These are phyloP conservation scores for Isotomurus palustris DNA, from an alignment of 2,888 invertebrate genomes.

Conservation along the genomic window DNA sequence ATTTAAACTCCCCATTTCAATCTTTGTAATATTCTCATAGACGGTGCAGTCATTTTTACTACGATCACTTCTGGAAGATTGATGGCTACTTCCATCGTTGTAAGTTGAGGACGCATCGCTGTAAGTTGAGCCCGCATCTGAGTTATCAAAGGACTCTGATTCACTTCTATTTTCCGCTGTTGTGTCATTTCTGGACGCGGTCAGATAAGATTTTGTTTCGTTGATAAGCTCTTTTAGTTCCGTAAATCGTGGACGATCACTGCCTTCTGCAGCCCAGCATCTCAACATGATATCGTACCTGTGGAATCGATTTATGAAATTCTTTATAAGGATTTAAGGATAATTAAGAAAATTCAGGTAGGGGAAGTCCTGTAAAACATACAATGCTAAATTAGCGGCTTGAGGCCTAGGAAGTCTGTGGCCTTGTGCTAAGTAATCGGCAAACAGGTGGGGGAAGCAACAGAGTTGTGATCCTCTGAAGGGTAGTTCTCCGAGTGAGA, in stretches of 20 bases:
- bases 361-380: background rate
- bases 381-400: conserved; percentile 14
- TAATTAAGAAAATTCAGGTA: too few species aligned
- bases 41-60: too few species aligned
- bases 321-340: background rate
- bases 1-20: too few species aligned
- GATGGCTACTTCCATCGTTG: too few species aligned
- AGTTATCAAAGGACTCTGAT: too few species aligned
- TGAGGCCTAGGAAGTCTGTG: conserved; percentile 7
- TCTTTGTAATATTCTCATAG: too few species aligned
- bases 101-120: too few species aligned
- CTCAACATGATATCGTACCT: conserved; percentile 19
- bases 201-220: conserved; percentile 5
- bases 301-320: background rate
- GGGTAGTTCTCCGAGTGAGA: conserved; percentile 20
- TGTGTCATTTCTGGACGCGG: too few species aligned
- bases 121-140: too few species aligned
- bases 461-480: background rate
- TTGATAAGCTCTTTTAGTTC: conserved; percentile 5
- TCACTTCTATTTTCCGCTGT: too few species aligned
- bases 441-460: background rate
- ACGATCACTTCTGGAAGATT: too few species aligned
- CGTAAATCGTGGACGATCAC: conserved; percentile 20
- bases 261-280: conserved; percentile 14
- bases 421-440: conserved; percentile 1